A percentile compares a stretch with the other conserved stretches of the same genome.
Conservation (phyloP, 2,888 invertebrate genomes). For the Melangyna quadrimaculata region DNA sequence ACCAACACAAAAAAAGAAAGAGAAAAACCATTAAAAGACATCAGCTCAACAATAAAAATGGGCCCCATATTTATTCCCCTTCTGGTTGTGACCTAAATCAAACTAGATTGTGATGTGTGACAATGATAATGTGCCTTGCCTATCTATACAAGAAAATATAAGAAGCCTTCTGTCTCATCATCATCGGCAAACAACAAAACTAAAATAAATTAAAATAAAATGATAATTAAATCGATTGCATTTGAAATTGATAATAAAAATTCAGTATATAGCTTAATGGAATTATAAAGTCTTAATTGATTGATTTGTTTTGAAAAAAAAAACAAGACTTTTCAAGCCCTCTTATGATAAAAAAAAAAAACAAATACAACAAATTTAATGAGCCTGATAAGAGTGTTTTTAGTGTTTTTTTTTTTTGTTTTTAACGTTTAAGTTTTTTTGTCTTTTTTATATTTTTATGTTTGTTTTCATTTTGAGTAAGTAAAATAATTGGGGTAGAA, state of each 20-base stretch:
- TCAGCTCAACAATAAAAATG: background rate
- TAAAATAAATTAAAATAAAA: background rate
- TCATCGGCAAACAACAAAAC: background rate
- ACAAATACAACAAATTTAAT: constrained; percentile 4
- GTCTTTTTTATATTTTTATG: background rate
- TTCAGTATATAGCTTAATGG: background rate
- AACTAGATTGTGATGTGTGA: constrained; percentile 4
- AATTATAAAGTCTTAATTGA: background rate
- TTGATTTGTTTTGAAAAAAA: background rate
- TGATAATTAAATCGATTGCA: constrained; percentile 12
- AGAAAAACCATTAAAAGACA: constrained; percentile 3
- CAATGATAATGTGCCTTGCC: background rate
- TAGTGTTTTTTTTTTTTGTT: too few species aligned
- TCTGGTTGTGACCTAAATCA: constrained; percentile 16
- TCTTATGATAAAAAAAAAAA: background rate
- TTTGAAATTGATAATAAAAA: constrained; percentile 9
- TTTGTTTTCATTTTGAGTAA: background rate
- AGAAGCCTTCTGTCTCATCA: background rate
- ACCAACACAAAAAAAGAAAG: background rate
- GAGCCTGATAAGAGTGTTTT: background rate
- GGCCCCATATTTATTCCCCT: background rate
- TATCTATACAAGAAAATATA: background rate
- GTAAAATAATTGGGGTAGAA: constrained; percentile 15
- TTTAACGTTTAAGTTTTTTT: background rate
- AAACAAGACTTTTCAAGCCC: background rate